phyloP scores from a whole-genome alignment of 1,140 invertebrate species.

The Polypedilum pembai region DNA sequence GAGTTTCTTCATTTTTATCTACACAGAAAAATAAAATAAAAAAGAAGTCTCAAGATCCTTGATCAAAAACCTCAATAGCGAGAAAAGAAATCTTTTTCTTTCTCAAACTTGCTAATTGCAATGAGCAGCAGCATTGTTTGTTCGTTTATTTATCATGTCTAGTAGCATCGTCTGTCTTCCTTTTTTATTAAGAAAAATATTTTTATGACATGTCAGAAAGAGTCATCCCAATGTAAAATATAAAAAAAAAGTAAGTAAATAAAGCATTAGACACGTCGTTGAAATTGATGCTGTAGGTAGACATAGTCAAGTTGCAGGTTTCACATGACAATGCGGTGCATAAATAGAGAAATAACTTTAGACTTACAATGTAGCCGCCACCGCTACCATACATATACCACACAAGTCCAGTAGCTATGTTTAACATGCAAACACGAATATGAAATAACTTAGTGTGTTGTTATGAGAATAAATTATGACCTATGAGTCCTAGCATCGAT shows the following conservation, averaged over 20 bases:
- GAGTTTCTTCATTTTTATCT: neutral
- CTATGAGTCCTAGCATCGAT: too few relatives aligned
- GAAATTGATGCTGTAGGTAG: constrained; percentile 2
- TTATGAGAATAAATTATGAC: too few relatives aligned
- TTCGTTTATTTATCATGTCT: neutral
- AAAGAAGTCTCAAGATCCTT: too few relatives aligned
- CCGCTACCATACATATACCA: too few relatives aligned
- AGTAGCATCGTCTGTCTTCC: neutral
- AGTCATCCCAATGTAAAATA: neutral
- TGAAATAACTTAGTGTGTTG: neutral
- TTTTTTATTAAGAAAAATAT: neutral
- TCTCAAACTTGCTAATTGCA: constrained; percentile 11
- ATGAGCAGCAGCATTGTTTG: neutral
- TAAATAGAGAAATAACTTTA: neutral
- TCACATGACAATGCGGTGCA: constrained; percentile 3
- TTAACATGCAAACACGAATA: constrained; percentile 17
- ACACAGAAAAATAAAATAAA: too few relatives aligned
- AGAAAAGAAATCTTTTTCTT: neutral
- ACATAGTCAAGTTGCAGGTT: neutral
- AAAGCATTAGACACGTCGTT: constrained; percentile 26
- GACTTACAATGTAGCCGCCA: neutral
- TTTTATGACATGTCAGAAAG: neutral
- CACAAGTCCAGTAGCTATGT: constrained; percentile 3
- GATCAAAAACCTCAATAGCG: too few relatives aligned
- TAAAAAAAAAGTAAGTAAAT: neutral